Evolutionary conservation across 2,888 invertebrate species (phyloP), one percentile per base, ranked within the genome.

Genomic region (Deladenus siricidicola): DNA sequence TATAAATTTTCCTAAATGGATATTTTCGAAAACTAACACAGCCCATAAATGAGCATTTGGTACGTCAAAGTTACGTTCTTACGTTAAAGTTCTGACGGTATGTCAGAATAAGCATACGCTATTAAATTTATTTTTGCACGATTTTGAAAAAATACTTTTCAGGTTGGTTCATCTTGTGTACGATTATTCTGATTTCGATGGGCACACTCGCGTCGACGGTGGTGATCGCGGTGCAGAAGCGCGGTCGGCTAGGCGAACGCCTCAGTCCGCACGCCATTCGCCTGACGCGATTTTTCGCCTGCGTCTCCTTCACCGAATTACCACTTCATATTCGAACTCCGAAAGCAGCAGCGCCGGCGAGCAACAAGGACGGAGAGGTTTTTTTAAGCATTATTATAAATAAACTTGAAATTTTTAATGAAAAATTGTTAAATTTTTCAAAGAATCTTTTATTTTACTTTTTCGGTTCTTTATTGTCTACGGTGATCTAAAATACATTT

Each of bases 151-250:
- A 81, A 81, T 81, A n/a, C n/a, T n/a, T n/a, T n/a, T n/a, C n/a
- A n/a, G n/a, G n/a, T 60, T 73, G 82, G 66, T 82, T 83, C 70
- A 83, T 83, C 60, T 80, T 82, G 26, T 80, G 81, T 3, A 81
- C 82, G 66, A 83, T 83, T 26, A 49, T 64, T 4, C 63, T 69
- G 6, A 82, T 82, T 23, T 81, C 81, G 0, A 74, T 80, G 14
- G 82, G 82, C 43, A 83, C 82, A 4, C 80, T 80, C 10, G 80
- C 81, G 72, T 81, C 82, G 4, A 80, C 81, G 3, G 75, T 83
- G 34, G 81, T 82, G 19, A 76, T 82, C 54, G 82, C 81, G 62
- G 79, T 82, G 10, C 81, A 83, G 67, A 81, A 82, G 65, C 62
- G 73, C 49, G 76, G 76, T 30, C 65, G 73, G 49, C 61, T 76